Base-by-base conservation (phyloP, 1,140 invertebrate genomes). In the Popillia japonica region DNA sequence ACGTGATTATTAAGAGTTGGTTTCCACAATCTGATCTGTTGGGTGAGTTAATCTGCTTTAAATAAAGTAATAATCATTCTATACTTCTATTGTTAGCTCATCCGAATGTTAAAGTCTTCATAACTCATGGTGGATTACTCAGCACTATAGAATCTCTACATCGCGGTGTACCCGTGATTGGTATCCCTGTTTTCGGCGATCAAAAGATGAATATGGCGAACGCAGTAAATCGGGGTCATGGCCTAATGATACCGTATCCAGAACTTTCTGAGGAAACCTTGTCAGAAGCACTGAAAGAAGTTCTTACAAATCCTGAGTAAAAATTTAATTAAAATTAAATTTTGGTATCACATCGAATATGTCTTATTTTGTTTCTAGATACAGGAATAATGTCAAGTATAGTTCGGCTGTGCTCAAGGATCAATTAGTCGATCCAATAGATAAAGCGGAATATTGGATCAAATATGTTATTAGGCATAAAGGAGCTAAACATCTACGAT, bases 21-120 rank as follows among this genome's bases (percentile, higher is more conserved):
- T n/a, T n/a, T n/a, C n/a, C n/a, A n/a, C n/a, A 95, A 82, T 90
- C 90, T 77, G 92, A 93, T 82, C 87, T 94, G 79, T 84, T 94
- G 79, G 90, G 92, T 93, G 84, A 41, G 4, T n/a, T 73, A 73
- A 40, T 42, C 11, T 6, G 14, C 4, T 40, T 73, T 0, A 1
- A 8, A 27, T 1, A 11, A 73, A 73, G 10, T 17, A 73, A 17
- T 40, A 40, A 4, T 1, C 14, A 73, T n/a, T 40, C 2, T 7
- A 6, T 40, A 68, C 3, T n/a, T 9, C 17, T 48, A 14, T 3
- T 11, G 3, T 75, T 75, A 75, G 74, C 74, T 0, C 74, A 75
- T 22, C 74, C 40, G 7, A 75, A 75, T 55, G 20, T 75, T 22
- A 75, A 75, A 75, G 17, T 75, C 7, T 75, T 75, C 14, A 75